Conservation (phyloP, 1,140 invertebrate genomes). For the Ceratina australensis region DNA sequence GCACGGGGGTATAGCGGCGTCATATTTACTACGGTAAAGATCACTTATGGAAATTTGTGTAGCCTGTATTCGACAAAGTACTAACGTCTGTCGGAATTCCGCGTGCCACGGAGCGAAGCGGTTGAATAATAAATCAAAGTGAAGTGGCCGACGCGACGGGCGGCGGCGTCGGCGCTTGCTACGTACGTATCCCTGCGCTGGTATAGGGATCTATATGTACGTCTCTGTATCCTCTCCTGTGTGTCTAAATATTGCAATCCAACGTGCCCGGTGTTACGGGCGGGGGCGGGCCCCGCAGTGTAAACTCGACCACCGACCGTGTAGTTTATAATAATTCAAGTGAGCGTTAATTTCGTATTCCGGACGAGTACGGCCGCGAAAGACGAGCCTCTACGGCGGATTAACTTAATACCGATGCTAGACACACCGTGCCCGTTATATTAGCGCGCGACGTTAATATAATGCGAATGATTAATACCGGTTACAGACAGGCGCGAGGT, state of each 20-base stretch:
- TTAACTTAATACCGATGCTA: conserved; percentile 30
- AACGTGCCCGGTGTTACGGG: not conserved
- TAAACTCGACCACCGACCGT: not conserved
- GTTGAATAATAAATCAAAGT: conserved; percentile 46
- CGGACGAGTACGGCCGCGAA: conserved; percentile 14
- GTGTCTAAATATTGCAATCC: conserved; percentile 27
- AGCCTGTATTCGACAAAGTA: conserved; percentile 35
- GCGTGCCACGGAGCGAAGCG: not conserved
- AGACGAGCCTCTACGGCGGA: conserved; percentile 16
- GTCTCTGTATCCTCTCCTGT: not conserved
- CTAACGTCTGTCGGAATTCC: not conserved
- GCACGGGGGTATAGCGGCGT: not conserved
- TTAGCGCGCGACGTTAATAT: conserved; percentile 3
- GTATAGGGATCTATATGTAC: not conserved
- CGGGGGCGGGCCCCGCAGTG: not conserved
- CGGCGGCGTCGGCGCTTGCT: too few species aligned
- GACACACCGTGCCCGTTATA: conserved; percentile 3
- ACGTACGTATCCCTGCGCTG: conserved; percentile 8
- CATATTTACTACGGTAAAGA: conserved; percentile 28
- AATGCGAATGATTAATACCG: conserved; percentile 39
- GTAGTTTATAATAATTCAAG: conserved; percentile 47
- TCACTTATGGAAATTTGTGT: conserved; percentile 39
- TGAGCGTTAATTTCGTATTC: conserved; percentile 42
- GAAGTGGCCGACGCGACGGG: conserved; percentile 18
- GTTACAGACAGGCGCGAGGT: not conserved